Conservation (phyloP, 2,888 invertebrate species). For the Nemoura dubitans region DNA sequence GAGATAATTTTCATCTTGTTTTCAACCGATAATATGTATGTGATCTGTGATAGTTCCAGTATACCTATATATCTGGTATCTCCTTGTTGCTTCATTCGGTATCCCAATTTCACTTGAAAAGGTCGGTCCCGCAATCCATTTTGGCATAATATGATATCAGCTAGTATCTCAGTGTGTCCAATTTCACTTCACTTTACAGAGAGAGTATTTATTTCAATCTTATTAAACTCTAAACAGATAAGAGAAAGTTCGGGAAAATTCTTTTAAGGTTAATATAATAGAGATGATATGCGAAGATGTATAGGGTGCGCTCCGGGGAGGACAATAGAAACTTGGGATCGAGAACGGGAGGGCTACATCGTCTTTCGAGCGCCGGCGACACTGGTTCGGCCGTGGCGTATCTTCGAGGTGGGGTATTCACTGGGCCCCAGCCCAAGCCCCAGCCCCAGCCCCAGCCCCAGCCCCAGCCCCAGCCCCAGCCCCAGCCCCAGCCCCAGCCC, state of each 20-base stretch:
- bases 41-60: neutral
- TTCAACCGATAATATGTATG: neutral
- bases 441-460: no score
- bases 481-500: no score
- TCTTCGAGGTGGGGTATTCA: neutral
- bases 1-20: neutral
- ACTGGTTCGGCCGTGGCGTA: no score
- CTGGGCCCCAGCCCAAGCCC: no score
- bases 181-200: neutral
- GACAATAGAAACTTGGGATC: neutral
- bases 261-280: slow-evolving; percentile 5
- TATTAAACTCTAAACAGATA: slow-evolving; percentile 2
- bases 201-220: neutral
- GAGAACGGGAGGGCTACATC: neutral
- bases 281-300: neutral
- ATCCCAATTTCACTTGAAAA: no score
- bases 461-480: no score
- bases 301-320: neutral
- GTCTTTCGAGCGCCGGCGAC: no score
- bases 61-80: neutral
- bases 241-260: neutral
- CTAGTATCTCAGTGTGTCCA: neutral
- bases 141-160: neutral
- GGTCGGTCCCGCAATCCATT: neutral
- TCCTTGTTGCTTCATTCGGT: no score